These are phyloP conservation scores for Drosophila ficusphila DNA, from an alignment of 1,140 invertebrate genomes.

Conservation along the genomic window DNA sequence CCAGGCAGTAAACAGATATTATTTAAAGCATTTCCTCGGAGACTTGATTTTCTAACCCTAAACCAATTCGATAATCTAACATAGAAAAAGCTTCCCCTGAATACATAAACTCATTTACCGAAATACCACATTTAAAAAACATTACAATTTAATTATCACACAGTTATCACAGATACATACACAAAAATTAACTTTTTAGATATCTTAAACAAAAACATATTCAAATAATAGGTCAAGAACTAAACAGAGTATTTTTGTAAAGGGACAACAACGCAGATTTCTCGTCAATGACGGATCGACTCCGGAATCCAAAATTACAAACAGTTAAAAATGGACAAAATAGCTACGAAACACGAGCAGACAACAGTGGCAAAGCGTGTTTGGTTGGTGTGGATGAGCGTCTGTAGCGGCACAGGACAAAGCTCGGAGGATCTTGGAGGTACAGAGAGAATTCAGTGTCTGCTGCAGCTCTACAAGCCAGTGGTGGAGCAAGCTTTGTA, in stretches of 20 bases:
- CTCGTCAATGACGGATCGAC: slow-evolving; percentile 7
- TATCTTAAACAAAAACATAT: neutral
- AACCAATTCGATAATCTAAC: neutral
- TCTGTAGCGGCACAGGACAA: slow-evolving; percentile 8
- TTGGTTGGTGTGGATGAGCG: slow-evolving; percentile 31
- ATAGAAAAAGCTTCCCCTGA: neutral
- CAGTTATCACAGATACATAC: slow-evolving; percentile 1
- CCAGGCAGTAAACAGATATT: neutral
- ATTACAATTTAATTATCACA: neutral
- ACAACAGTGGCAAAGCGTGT: slow-evolving; percentile 44
- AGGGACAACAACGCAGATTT: slow-evolving; percentile 25
- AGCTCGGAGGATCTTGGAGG: slow-evolving; percentile 22
- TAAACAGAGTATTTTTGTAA: neutral
- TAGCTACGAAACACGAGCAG: slow-evolving; percentile 53
- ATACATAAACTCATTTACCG: neutral
- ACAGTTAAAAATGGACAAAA: slow-evolving; percentile 59
- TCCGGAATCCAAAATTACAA: slow-evolving; percentile 6
- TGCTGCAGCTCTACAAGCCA: slow-evolving; percentile 57
- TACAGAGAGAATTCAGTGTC: slow-evolving; percentile 4
- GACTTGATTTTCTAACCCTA: neutral
- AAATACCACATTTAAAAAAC: neutral
- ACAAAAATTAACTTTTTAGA: slow-evolving; percentile 1
- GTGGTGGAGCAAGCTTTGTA: slow-evolving; percentile 62
- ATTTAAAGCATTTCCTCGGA: neutral
- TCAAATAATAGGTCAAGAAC: neutral